These are phyloP conservation scores for Ceratosolen solmsi DNA, from an alignment of 1,140 invertebrate species.

Conservation along the genomic window DNA sequence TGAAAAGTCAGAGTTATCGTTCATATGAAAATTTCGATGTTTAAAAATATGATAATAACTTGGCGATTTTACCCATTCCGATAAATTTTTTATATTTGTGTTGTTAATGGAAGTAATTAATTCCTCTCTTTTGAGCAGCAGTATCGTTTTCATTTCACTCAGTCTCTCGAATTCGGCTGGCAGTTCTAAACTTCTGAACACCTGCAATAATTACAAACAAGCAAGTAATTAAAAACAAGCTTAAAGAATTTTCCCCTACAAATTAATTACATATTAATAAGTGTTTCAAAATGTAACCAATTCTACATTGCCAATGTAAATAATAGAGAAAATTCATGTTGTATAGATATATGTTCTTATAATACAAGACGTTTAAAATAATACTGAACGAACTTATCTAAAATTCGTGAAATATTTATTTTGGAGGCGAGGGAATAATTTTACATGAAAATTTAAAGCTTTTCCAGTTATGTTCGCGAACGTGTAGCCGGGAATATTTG, in stretches of 20 bases:
- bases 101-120: conserved; percentile 77
- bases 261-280: not conserved
- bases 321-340: not conserved
- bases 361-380: not conserved
- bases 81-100: conserved; percentile 75
- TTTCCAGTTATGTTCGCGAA: too few species aligned
- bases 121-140: conserved; percentile 71
- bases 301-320: not conserved
- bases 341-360: not conserved
- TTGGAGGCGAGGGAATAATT: not conserved
- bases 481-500: too few species aligned
- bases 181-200: conserved; percentile 82
- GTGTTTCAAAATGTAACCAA: not conserved
- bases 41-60: not conserved
- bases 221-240: not conserved
- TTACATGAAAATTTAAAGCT: not conserved
- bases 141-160: conserved; percentile 72
- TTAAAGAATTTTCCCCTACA: not conserved
- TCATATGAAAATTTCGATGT: too few species aligned
- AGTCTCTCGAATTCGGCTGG: conserved; percentile 80
- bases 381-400: not conserved
- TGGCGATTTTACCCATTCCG: conserved; percentile 71
- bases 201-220: conserved; percentile 69
- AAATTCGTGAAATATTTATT: not conserved
- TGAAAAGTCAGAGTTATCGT: too few species aligned